Conservation (phyloP, 2,888 invertebrate species). For the Dolichomitus sp. region DNA sequence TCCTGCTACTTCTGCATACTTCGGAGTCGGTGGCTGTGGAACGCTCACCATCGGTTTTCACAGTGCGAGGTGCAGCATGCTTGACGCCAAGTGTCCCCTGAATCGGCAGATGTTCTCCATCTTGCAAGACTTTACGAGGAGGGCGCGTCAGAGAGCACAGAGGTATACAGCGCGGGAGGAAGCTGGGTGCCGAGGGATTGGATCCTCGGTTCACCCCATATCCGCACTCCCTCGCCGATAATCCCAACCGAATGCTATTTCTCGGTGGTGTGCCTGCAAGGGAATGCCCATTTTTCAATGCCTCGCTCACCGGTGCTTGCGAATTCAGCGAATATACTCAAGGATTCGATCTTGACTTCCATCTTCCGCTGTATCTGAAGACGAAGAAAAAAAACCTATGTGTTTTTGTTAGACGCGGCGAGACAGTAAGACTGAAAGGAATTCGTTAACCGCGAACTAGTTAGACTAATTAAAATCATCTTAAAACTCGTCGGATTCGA, state of each 20-base stretch:
- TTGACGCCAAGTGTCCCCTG: conserved; percentile 36
- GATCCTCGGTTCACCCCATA: conserved; percentile 1
- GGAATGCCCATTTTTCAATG: conserved; percentile 47
- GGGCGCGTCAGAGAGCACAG: not conserved
- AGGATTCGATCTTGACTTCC: conserved; percentile 38
- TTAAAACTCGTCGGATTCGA: conserved; percentile 34
- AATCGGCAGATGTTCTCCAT: conserved; percentile 56
- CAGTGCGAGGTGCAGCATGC: not conserved
- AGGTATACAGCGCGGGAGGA: not conserved
- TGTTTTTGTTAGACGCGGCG: not conserved
- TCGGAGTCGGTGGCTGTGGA: not conserved
- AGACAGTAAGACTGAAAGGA: not conserved
- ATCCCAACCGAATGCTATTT: conserved; percentile 43
- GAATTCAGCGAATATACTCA: conserved; percentile 18
- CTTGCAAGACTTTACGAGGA: conserved; percentile 24
- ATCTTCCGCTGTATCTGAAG: not conserved
- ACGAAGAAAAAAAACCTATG: not conserved
- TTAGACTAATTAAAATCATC: conserved; percentile 62
- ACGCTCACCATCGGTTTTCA: conserved; percentile 5
- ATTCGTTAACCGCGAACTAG: conserved; percentile 32
- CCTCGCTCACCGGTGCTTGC: not conserved
- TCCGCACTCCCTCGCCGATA: conserved; percentile 17
- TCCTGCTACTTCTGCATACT: conserved; percentile 35
- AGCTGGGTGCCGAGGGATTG: not conserved
- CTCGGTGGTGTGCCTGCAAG: conserved; percentile 41